Conservation (phyloP, 2,888 invertebrate species). For the Oscheius myriophilus region DNA sequence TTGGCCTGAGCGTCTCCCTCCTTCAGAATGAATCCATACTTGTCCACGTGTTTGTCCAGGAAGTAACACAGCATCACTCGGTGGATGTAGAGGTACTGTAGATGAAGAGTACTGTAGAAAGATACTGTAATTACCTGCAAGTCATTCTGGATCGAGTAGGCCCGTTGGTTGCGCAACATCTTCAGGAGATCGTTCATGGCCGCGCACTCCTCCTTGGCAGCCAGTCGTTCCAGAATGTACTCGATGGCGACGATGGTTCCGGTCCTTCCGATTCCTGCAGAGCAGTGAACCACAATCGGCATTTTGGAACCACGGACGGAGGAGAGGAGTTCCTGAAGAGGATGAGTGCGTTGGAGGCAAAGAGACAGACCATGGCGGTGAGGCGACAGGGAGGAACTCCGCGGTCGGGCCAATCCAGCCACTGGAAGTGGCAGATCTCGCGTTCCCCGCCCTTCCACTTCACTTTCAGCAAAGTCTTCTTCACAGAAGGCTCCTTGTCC, state of each 20-base stretch:
- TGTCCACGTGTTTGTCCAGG: constrained; percentile 45
- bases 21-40: constrained; percentile 2
- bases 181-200: constrained; percentile 24
- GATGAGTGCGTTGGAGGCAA: too few species aligned
- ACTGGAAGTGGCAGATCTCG: too few species aligned
- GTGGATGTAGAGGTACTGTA: constrained; percentile 56
- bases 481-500: too few species aligned
- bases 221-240: constrained; percentile 43
- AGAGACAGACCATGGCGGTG: too few species aligned
- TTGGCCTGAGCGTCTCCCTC: constrained; percentile 34
- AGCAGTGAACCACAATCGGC: constrained; percentile 59
- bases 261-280: constrained; percentile 59
- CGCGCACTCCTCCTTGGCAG: constrained; percentile 24
- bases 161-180: constrained; percentile 48
- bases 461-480: too few species aligned
- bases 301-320: constrained; percentile 48
- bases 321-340: constrained; percentile 32
- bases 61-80: constrained; percentile 58
- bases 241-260: constrained; percentile 55
- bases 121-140: constrained; percentile 9
- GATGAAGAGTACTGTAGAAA: too few species aligned
- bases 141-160: constrained; percentile 54
- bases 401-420: too few species aligned
- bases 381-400: too few species aligned
- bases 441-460: too few species aligned